A percentile compares a stretch with the other conserved stretches of the same genome.
These are phyloP conservation scores for Cheilosia variabilis DNA, from an alignment of 2,888 invertebrate species.

Conservation along the genomic window DNA sequence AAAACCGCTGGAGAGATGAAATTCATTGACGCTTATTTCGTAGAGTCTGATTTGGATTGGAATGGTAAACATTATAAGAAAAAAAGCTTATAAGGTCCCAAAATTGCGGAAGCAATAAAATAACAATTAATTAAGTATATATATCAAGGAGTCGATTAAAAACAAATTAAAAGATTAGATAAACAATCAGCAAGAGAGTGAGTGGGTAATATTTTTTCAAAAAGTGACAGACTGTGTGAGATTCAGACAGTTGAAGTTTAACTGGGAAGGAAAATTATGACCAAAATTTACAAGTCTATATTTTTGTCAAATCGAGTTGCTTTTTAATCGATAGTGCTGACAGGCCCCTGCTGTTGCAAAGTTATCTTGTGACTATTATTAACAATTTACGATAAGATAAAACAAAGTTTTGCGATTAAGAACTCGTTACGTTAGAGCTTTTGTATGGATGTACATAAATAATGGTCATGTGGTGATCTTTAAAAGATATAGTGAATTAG, in stretches of 20 bases:
- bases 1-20: slow-evolving; percentile 9
- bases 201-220: not conserved
- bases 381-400: not conserved
- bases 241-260: not conserved
- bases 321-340: not conserved
- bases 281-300: no score
- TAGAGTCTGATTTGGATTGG: slow-evolving; percentile 28
- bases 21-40: slow-evolving; percentile 18
- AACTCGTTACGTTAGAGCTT: not conserved
- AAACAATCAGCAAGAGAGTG: not conserved
- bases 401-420: not conserved
- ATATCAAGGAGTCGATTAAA: not conserved
- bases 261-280: no score
- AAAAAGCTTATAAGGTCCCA: not conserved
- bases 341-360: slow-evolving; percentile 5
- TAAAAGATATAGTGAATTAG: no score
- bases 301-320: not conserved
- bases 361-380: not conserved
- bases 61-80: slow-evolving; percentile 28
- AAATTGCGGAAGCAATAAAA: slow-evolving; percentile 8
- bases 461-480: no score
- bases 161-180: slow-evolving; percentile 8
- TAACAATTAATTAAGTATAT: not conserved
- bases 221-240: not conserved
- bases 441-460: no score